These are phyloP conservation scores for Diplolepis rosae DNA, from an alignment of 2,888 invertebrate species.

Conservation along the genomic window DNA sequence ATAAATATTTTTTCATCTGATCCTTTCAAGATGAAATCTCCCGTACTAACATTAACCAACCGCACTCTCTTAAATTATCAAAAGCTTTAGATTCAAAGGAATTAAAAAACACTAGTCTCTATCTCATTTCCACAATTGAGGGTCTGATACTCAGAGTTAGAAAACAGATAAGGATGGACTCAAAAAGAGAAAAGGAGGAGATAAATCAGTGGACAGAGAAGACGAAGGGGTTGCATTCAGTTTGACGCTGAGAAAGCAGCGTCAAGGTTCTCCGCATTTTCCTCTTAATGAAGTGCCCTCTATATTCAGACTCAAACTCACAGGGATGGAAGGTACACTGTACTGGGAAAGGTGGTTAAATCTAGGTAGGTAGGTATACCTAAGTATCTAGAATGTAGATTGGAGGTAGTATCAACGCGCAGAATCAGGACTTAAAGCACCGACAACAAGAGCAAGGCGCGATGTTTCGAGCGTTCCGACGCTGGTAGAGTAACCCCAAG, in stretches of 20 bases:
- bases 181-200: background rate
- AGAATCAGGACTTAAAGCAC: background rate
- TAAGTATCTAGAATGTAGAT: constrained; percentile 42
- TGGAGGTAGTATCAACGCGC: constrained; percentile 10
- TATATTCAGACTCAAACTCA: constrained; percentile 26
- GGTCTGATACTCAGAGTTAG: background rate
- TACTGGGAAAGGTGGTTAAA: constrained; percentile 34
- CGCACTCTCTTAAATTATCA: background rate
- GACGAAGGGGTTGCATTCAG: background rate
- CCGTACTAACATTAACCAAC: background rate
- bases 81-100: background rate
- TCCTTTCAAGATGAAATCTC: background rate
- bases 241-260: constrained; percentile 33
- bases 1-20: background rate
- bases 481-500: constrained; percentile 54
- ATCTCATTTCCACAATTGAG: background rate
- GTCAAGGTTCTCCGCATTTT: constrained; percentile 41
- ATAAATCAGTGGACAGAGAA: constrained; percentile 15
- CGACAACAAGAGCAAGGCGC: constrained; percentile 44
- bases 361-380: constrained; percentile 28
- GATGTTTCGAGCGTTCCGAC: constrained; percentile 43
- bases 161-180: background rate
- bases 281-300: constrained; percentile 53
- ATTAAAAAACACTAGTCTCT: background rate
- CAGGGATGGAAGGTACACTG: background rate